A percentile compares a stretch with the other conserved stretches of the same genome.
These are phyloP conservation scores for Lasius fuliginosus DNA, from an alignment of 2,888 invertebrate genomes.

Conservation along the genomic window DNA sequence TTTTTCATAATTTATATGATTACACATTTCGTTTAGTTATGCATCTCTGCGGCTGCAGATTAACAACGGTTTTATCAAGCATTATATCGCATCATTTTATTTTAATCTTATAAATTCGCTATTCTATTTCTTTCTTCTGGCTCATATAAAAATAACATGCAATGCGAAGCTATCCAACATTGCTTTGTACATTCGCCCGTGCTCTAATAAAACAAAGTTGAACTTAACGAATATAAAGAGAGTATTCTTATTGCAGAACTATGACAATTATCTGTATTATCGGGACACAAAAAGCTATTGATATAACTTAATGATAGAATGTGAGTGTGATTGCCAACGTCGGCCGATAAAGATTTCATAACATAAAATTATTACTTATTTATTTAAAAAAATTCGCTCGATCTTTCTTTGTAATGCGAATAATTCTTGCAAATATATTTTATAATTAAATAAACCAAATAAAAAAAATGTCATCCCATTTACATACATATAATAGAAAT, in stretches of 20 bases:
- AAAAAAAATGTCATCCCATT: background rate
- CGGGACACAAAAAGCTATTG: slow-evolving; percentile 55
- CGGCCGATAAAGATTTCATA: background rate
- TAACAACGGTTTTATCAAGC: slow-evolving; percentile 66
- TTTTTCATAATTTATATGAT: background rate
- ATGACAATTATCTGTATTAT: slow-evolving; percentile 64
- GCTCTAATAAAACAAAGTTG: slow-evolving; percentile 84
- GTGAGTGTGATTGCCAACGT: slow-evolving; percentile 16
- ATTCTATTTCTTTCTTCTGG: slow-evolving; percentile 70
- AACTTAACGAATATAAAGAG: slow-evolving; percentile 65
- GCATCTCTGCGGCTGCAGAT: background rate
- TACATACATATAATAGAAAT: slow-evolving; percentile 34
- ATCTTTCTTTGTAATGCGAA: background rate
- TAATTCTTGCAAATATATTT: slow-evolving; percentile 8
- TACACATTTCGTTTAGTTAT: background rate
- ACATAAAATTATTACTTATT: slow-evolving; percentile 25
- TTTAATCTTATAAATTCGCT: slow-evolving; percentile 69
- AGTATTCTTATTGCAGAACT: slow-evolving; percentile 69
- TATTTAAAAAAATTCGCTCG: background rate
- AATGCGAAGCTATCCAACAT: slow-evolving; percentile 85
- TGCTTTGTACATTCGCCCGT: slow-evolving; percentile 86
- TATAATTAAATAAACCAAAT: background rate
- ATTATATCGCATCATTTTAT: slow-evolving; percentile 70
- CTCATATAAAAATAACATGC: slow-evolving; percentile 86
- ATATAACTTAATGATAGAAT: slow-evolving; percentile 63